Evolutionary conservation across 2,888 invertebrate species (phyloP), one percentile per base, ranked within the genome.

Genomic region (Cheilosia grossa): DNA sequence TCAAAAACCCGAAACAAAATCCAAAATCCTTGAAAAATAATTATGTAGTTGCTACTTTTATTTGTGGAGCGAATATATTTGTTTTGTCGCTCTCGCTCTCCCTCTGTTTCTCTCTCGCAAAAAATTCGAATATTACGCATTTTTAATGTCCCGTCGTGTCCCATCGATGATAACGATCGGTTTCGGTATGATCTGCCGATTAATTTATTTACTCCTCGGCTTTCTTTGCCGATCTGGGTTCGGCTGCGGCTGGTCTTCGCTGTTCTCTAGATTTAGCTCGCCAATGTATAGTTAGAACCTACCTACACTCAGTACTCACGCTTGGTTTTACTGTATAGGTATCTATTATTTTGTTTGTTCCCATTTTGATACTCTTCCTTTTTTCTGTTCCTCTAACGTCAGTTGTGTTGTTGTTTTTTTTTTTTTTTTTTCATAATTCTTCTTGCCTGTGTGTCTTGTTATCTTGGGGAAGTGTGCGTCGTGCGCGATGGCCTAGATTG

Each of bases 11-110:
- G 59, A 59, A 70, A 70, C 59, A 70, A 70, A 70, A 70, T 70
- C 70, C 59, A 70, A 70, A 70, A 70, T 70, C 70, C 70, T 70
- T 70, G 59, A 70, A 70, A 70, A 70, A 59, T 51, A 59, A 70
- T 70, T 70, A 21, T 21, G 21, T 21, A 59, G 70, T 70, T 59
- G 70, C 40, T 40, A 40, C 33, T 51, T 70, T 70, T 70, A 59
- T 59, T 49, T 59, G 58, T 59, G 69, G 69, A 59, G 44, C 40
- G 27, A 30, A 6, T 30, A 30, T 30, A 2, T 40, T 72, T 49
- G 27, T 49, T 4, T 51, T 37, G 37, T 49, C 10, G 10, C n/a
- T 63, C 19, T 4, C 13, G 10, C 37, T 37, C 24, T 21, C 19
- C 33, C 21, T 67, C 44, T 47, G 56, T 69, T 47, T n/a, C 54